These are phyloP conservation scores for Microdon myrmicae DNA, from an alignment of 2,888 invertebrate genomes.

Conservation along the genomic window DNA sequence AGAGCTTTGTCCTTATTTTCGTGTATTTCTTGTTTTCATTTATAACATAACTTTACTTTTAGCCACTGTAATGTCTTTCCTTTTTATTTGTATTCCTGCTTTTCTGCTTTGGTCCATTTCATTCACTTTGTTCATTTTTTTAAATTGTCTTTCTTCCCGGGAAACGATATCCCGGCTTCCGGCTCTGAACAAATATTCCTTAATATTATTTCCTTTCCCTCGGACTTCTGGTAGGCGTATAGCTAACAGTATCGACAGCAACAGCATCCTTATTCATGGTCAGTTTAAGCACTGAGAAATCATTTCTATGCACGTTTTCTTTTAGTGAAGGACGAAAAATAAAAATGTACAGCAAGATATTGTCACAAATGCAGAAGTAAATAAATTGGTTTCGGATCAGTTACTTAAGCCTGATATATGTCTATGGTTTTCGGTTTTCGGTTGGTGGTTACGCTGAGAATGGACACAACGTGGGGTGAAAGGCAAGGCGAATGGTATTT, in stretches of 20 bases:
- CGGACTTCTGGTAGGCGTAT: slow-evolving; percentile 21
- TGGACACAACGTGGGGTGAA: slow-evolving; percentile 2
- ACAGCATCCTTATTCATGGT: slow-evolving; percentile 15
- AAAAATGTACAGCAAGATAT: slow-evolving; percentile 45
- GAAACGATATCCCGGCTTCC: slow-evolving; percentile 23
- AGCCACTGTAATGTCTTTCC: too few relatives aligned
- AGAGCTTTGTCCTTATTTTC: neutral
- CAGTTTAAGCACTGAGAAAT: slow-evolving; percentile 1
- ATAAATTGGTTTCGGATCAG: slow-evolving; percentile 50
- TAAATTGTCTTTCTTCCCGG: slow-evolving; percentile 4
- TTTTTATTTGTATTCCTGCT: too few relatives aligned
- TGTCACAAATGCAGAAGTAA: slow-evolving; percentile 47
- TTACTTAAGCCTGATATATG: slow-evolving; percentile 42
- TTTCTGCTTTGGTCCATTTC: too few relatives aligned
- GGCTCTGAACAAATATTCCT: slow-evolving; percentile 32
- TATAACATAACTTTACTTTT: slow-evolving; percentile 31
- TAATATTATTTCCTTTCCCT: slow-evolving; percentile 21
- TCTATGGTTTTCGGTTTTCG: slow-evolving; percentile 14
- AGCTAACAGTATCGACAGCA: slow-evolving; percentile 4
- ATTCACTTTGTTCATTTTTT: slow-evolving; percentile 13
- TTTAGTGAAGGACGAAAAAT: slow-evolving; percentile 2
- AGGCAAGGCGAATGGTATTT: slow-evolving; percentile 26
- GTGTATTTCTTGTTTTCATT: neutral
- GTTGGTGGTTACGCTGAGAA: too few relatives aligned
- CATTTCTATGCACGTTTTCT: slow-evolving; percentile 10